A percentile compares a stretch with the other conserved stretches of the same genome.
These are phyloP conservation scores for Phalloptychus januarius DNA, from an alignment of 2,797 vertebrate genomes.

Conservation along the genomic window DNA sequence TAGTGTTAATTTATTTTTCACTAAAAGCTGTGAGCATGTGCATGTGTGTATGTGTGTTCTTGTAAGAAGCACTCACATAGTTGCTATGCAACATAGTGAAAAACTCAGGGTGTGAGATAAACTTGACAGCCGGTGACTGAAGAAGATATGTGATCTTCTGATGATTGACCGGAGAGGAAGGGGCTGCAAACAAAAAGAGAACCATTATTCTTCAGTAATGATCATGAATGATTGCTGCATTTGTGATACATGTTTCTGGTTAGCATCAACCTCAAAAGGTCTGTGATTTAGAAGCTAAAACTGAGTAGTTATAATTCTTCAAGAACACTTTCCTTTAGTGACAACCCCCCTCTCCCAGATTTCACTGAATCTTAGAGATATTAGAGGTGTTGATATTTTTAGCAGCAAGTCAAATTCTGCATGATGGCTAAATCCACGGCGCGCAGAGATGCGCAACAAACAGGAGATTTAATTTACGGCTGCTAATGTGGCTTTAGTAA, in stretches of 20 bases:
- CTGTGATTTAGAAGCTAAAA: too few relatives aligned
- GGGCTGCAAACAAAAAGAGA: constrained; percentile 70
- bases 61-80: constrained; percentile 83
- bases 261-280: not conserved
- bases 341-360: too few relatives aligned
- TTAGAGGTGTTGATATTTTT: too few relatives aligned
- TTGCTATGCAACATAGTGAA: constrained; percentile 96
- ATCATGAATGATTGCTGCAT: not conserved
- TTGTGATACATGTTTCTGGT: not conserved
- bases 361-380: too few relatives aligned
- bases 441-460: too few relatives aligned
- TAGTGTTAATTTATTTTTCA: not conserved
- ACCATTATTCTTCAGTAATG: not conserved
- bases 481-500: too few relatives aligned
- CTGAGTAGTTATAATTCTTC: too few relatives aligned
- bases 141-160: constrained; percentile 93
- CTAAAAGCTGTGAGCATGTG: not conserved
- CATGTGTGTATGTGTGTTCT: not conserved
- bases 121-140: constrained; percentile 96
- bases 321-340: too few relatives aligned
- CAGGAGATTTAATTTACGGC: too few relatives aligned
- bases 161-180: constrained; percentile 88
- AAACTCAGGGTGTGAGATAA: constrained; percentile 96
- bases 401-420: too few relatives aligned
- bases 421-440: too few relatives aligned